Percentiles rank a stretch among this genome's conserved stretches.
Conservation (phyloP, 2,797 vertebrate genomes). For the Chaetophractus vellerosus region DNA sequence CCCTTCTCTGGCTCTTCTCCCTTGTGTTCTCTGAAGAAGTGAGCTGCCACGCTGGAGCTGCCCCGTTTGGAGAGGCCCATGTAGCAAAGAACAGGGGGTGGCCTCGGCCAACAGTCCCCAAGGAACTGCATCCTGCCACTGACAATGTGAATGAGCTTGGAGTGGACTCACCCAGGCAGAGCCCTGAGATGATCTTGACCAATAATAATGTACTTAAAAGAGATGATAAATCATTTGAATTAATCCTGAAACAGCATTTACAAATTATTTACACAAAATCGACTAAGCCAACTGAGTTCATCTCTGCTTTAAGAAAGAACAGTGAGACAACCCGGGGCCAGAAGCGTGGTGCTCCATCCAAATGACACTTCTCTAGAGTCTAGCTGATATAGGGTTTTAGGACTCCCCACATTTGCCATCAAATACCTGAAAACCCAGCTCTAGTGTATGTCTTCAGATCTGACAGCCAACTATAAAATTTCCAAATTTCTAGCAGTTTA, state of each 20-base stretch:
- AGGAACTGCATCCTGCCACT: not conserved
- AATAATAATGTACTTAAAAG: not conserved
- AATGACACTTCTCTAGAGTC: not conserved
- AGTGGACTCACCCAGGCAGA: rapidly evolving
- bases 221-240: not conserved
- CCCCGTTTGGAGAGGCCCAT: not conserved
- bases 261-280: not conserved
- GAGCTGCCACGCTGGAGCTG: not conserved
- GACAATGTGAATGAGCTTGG: rapidly evolving
- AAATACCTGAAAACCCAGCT: not conserved
- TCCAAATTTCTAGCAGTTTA: not conserved
- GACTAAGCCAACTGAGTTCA: not conserved
- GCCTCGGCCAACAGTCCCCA: not conserved
- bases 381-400: not conserved
- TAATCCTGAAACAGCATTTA: not conserved
- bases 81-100: not conserved
- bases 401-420: not conserved
- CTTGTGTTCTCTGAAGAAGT: not conserved
- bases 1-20: not conserved
- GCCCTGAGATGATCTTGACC: not conserved
- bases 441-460: not conserved
- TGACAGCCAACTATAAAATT: not conserved
- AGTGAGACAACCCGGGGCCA: not conserved
- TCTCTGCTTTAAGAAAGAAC: not conserved
- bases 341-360: not conserved